Conservation (phyloP, 2,888 invertebrate species). For the Clostera curtula region DNA sequence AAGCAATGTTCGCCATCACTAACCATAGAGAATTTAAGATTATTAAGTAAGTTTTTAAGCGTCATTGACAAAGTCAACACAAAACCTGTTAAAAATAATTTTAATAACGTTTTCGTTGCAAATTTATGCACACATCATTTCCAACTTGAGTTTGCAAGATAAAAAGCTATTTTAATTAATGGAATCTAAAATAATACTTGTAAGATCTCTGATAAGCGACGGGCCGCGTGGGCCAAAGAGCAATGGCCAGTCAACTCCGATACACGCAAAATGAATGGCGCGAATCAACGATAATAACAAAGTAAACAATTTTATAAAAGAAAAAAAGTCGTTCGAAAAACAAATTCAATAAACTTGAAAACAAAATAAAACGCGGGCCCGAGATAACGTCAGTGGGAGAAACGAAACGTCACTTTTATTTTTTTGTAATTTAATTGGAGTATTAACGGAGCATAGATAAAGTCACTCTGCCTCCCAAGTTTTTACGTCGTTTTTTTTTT, state of each 20-base stretch:
- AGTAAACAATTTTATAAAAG: conserved; percentile 21
- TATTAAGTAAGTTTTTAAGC: too few relatives aligned
- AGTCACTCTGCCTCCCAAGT: conserved; percentile 48
- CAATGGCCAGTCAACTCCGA: conserved; percentile 31
- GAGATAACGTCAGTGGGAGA: conserved; percentile 38
- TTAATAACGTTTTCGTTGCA: too few relatives aligned
- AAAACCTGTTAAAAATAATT: too few relatives aligned
- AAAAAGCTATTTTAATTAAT: background rate
- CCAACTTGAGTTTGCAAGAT: too few relatives aligned
- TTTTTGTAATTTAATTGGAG: conserved; percentile 64
- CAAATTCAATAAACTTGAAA: conserved; percentile 32
- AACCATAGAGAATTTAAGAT: too few relatives aligned
- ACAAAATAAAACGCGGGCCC: conserved; percentile 24
- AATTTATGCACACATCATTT: too few relatives aligned
- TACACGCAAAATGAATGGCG: conserved; percentile 41
- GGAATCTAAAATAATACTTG: conserved; percentile 19
- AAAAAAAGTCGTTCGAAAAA: conserved; percentile 20
- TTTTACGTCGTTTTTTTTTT: conserved; percentile 40
- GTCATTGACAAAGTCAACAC: too few relatives aligned
- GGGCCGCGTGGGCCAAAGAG: conserved; percentile 37
- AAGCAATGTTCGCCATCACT: too few relatives aligned
- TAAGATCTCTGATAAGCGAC: conserved; percentile 27
- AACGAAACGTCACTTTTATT: conserved; percentile 57
- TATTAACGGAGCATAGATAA: conserved; percentile 69
- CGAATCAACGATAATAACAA: conserved; percentile 21